Evolutionary conservation across 1,140 invertebrate species (phyloP), one percentile per base, ranked within the genome.

Genomic region (Trigoniulus corallinus): DNA sequence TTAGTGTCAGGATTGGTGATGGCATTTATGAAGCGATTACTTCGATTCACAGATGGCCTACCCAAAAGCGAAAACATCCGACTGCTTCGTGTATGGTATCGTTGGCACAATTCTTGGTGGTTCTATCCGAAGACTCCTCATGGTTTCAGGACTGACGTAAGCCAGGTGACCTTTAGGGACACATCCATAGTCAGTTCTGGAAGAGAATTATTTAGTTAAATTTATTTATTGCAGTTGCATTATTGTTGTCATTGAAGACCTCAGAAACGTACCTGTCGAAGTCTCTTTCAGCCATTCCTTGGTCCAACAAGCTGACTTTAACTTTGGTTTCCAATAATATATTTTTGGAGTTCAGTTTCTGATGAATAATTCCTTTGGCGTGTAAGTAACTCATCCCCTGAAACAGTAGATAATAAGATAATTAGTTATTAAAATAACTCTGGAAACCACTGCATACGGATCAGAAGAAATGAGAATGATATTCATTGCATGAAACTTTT

Each of bases 341-440:
- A 47, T 73, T 73, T 44, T 62, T 61, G 3, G 69, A 64, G 50
- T 64, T 70, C 15, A 73, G 61, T 46, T 61, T 63, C 27, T 61
- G 58, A n/a, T 70, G 62, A 3, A 71, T 61, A 27, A 72, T 69
- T 12, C 63, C 67, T 53, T 68, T 71, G 27, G 69, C 67, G 55
- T 72, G 71, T 0, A 73, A 60, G 54, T 72, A 73, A 0, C 69
- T 68, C 62, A 72, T 66, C 3, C 60, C 64, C 53, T 65, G 50
- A 18, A n/a, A n/a, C n/a, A n/a, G n/a, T n/a, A n/a, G 37, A 39
- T 20, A 29, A 37, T 18, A 12, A 47, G n/a, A 43, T 50, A 13
- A 24, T n/a, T 47, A 39, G n/a, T 39, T 12, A 15, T 47, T 1
- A 42, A 47, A n/a, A n/a, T n/a, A n/a, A n/a, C n/a, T n/a, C n/a